A percentile compares a stretch with the other conserved stretches of the same genome.
Conservation (phyloP, 2,888 invertebrate species). For the Mellilla xanthometata region DNA sequence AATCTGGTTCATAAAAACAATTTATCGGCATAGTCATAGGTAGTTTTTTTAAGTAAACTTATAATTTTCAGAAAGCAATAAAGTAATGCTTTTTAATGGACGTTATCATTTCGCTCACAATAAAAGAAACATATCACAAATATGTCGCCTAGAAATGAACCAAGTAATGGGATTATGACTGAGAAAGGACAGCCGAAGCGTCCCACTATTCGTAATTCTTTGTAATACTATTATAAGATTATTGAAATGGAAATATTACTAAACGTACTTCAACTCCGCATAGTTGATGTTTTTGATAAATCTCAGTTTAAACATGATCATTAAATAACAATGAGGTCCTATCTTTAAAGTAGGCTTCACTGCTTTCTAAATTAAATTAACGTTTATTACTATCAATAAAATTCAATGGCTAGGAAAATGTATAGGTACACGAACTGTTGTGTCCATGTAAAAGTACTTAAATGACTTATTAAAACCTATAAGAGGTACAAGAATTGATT, state of each 20-base stretch:
- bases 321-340: background rate
- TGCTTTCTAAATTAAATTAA: slow-evolving; percentile 5
- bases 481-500: slow-evolving; percentile 8
- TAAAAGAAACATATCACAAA: slow-evolving; percentile 3
- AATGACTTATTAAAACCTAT: slow-evolving; percentile 5
- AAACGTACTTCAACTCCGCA: too few relatives aligned
- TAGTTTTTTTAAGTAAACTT: too few relatives aligned
- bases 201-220: slow-evolving; percentile 45
- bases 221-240: slow-evolving; percentile 50
- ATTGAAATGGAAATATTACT: slow-evolving; percentile 1
- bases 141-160: slow-evolving; percentile 27
- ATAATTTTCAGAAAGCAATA: too few relatives aligned
- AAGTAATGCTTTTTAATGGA: too few relatives aligned
- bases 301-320: background rate
- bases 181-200: slow-evolving; percentile 31
- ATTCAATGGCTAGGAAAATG: slow-evolving; percentile 5
- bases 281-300: slow-evolving; percentile 7
- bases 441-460: slow-evolving; percentile 6
- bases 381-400: slow-evolving; percentile 6
- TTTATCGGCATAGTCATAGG: too few relatives aligned
- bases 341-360: background rate
- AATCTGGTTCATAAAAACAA: too few relatives aligned
- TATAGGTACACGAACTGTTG: slow-evolving; percentile 1
- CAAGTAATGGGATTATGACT: slow-evolving; percentile 47
- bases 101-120: too few relatives aligned